Evolutionary conservation across 1,140 invertebrate species (phyloP), one percentile per base, ranked within the genome.

Genomic region (Microplitis demolitor): DNA sequence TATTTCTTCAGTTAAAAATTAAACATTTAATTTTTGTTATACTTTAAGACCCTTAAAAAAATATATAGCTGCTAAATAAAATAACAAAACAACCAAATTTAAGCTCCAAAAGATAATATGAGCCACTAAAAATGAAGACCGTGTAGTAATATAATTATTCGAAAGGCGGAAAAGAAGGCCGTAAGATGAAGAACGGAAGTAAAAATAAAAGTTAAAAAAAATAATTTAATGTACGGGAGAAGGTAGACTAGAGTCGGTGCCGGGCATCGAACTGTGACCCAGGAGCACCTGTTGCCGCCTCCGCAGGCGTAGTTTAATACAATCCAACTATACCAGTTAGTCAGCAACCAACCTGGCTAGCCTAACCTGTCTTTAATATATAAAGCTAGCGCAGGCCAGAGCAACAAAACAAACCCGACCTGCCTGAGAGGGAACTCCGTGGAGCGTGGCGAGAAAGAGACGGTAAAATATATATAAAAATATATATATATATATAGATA

Each of bases 211-310:
- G 39, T 3, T 6, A 50, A 13, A 54, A 54, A 54, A 24, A 54
- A 24, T 54, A 24, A 54, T n/a, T 54, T 54, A 54, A 54, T 14
- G 39, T 45, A 45, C 6, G 6, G 39, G 53, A 76, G 66, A 73
- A 66, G 60, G 72, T 72, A 69, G 66, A 69, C 35, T 61, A 62
- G 56, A 45, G 11, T 45, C 6, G 24, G 63, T 73, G 16, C 63
- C 78, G 82, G 80, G 80, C 82, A 82, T 82, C 81, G 82, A 83
- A 83, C 82, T 80, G 77, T 82, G 81, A 82, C 80, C 78, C 76
- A 71, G 50, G 71, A 80, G 82, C 81, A 83, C 81, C 82, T 82
- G 82, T 82, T 82, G 81, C 81, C 78, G 75, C 80, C 77, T 79
- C 80, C 80, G 77, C 76, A 75, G 70, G 75, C 77, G 73, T 76